A percentile compares a stretch with the other conserved stretches of the same genome.
These are phyloP conservation scores for Gallinago paraguaiae DNA, from an alignment of 2,113 vertebrate species.

Conservation along the genomic window DNA sequence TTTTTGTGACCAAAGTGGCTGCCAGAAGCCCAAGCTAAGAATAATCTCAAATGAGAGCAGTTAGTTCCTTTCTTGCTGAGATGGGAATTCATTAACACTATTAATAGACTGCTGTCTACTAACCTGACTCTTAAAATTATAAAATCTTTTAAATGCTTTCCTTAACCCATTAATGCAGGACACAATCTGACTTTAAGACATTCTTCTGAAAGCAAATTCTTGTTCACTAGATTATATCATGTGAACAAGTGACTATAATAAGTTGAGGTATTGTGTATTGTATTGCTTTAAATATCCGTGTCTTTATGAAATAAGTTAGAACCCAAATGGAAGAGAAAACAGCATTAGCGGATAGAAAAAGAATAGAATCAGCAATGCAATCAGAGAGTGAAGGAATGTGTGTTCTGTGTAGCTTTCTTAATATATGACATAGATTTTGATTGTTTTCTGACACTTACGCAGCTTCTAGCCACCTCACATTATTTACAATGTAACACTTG, in stretches of 20 bases:
- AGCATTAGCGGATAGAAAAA: background rate
- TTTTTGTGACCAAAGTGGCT: background rate
- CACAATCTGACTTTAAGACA: background rate
- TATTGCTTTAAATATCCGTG: background rate
- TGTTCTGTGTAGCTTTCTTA: background rate
- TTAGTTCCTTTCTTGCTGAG: conserved; percentile 14
- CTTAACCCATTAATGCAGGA: background rate
- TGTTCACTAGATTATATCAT: background rate
- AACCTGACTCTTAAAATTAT: conserved; percentile 16
- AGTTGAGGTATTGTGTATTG: background rate
- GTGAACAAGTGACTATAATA: background rate
- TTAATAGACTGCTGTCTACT: conserved; percentile 28
- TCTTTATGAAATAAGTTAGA: background rate
- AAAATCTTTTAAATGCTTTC: conserved; percentile 1
- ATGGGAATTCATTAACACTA: conserved; percentile 29
- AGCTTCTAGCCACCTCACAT: background rate
- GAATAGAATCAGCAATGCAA: background rate
- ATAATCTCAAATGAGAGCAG: conserved; percentile 2
- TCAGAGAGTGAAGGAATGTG: background rate
- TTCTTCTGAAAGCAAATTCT: background rate
- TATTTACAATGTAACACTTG: background rate
- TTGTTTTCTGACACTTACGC: background rate
- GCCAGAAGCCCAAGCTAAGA: conserved; percentile 16
- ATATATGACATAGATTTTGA: background rate
- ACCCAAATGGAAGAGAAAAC: background rate